A percentile compares a stretch with the other conserved stretches of the same genome.
Conservation (phyloP, 2,888 invertebrate genomes). For the Germaria angustata region DNA sequence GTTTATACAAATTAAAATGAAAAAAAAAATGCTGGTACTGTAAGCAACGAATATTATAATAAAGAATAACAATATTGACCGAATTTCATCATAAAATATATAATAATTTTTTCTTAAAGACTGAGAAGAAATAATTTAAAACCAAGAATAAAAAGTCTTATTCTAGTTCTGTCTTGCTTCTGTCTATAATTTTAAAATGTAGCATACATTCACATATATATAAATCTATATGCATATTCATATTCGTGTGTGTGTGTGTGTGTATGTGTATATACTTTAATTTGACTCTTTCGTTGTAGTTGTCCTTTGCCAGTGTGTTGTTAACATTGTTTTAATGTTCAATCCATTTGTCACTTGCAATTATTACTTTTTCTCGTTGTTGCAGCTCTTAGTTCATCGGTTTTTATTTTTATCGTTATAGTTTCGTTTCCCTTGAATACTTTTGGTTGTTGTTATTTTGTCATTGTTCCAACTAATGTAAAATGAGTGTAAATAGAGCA, state of each 20-base stretch:
- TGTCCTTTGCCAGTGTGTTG: constrained; percentile 38
- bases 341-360: constrained; percentile 65
- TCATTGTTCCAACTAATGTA: constrained; percentile 56
- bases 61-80: constrained; percentile 14
- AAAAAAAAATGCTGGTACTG: neutral
- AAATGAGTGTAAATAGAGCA: constrained; percentile 57
- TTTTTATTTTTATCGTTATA: constrained; percentile 29
- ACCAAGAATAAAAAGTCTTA: too few species aligned
- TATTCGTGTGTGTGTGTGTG: neutral
- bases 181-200: neutral
- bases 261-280: neutral
- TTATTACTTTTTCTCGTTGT: constrained; percentile 42
- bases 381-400: constrained; percentile 7
- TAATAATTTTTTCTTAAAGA: neutral
- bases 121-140: neutral
- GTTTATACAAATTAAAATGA: neutral
- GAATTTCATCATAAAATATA: constrained; percentile 5
- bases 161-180: neutral
- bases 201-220: neutral
- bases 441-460: constrained; percentile 21
- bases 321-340: constrained; percentile 55
- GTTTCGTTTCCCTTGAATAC: constrained; percentile 40
- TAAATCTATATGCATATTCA: neutral
- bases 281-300: too few species aligned
- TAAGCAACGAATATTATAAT: neutral